Conservation (phyloP, 2,113 vertebrate species). For the Tetrao urogallus region DNA sequence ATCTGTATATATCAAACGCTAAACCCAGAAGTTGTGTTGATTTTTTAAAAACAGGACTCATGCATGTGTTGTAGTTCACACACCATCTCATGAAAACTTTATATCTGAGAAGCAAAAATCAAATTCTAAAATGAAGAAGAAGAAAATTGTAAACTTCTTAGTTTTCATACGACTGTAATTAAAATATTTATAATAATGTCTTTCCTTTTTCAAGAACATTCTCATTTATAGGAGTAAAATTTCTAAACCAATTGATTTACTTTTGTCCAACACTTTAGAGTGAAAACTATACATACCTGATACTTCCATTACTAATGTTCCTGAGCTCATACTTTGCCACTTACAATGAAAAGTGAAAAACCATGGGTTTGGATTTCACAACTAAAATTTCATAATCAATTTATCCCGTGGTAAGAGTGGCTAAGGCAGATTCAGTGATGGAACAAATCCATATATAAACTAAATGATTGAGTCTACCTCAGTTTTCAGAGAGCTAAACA, state of each 20-base stretch:
- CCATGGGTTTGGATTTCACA: background rate
- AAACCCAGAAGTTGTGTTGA: background rate
- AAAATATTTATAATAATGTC: background rate
- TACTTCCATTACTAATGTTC: background rate
- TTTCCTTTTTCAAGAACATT: background rate
- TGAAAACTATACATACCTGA: background rate
- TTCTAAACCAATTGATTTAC: background rate
- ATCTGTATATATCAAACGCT: background rate
- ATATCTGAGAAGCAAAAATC: background rate
- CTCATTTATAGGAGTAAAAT: background rate
- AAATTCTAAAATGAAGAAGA: background rate
- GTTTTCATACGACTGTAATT: background rate
- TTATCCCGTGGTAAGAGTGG: background rate
- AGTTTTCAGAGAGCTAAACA: background rate
- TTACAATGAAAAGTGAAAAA: background rate
- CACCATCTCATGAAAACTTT: background rate
- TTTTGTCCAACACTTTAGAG: background rate
- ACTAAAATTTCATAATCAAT: background rate
- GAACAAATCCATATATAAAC: background rate
- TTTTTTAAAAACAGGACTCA: background rate
- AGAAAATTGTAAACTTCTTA: background rate
- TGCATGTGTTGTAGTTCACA: background rate
- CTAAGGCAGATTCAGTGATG: background rate
- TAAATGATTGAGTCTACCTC: background rate
- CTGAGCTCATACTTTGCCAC: background rate